A percentile compares a stretch with the other conserved stretches of the same genome.
phyloP scores from a whole-genome alignment of 2,888 invertebrate species.

The Tortricodes alternella region DNA sequence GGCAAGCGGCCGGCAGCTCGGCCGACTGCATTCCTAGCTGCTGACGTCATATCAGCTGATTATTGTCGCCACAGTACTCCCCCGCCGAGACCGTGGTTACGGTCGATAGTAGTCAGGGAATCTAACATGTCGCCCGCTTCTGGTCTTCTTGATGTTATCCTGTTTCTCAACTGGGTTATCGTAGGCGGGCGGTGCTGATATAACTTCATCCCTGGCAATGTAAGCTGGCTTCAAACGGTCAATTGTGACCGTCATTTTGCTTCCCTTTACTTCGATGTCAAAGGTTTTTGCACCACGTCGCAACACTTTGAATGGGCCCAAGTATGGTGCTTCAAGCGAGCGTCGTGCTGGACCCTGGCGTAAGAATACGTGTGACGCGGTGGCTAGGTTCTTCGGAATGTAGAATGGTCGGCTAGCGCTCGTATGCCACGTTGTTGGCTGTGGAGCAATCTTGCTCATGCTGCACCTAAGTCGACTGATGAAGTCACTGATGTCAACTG shows the following conservation, averaged over 20 bases:
- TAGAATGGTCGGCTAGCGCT: background rate
- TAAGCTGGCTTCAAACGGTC: background rate
- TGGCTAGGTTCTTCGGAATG: background rate
- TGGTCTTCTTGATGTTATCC: too few relatives aligned
- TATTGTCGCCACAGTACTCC: constrained; percentile 4
- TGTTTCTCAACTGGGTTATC: too few relatives aligned
- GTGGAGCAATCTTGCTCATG: background rate
- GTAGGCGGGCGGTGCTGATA: too few relatives aligned
- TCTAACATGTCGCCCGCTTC: background rate
- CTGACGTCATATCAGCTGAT: too few relatives aligned
- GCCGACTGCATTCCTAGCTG: too few relatives aligned
- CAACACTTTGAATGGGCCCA: background rate
- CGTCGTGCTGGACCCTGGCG: constrained; percentile 3
- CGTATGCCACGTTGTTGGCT: background rate
- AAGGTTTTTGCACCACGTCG: background rate
- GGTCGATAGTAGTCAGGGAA: constrained; percentile 7
- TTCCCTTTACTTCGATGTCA: background rate
- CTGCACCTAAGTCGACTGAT: background rate
- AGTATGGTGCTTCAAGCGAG: background rate
- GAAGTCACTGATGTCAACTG: background rate
- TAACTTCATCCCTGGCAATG: background rate
- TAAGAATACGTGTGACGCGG: background rate
- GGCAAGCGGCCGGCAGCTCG: too few relatives aligned
- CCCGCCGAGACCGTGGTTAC: constrained; percentile 6
- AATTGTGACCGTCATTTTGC: background rate